Conservation (phyloP, 2,797 vertebrate species). For the Chloroceryle amazona region DNA sequence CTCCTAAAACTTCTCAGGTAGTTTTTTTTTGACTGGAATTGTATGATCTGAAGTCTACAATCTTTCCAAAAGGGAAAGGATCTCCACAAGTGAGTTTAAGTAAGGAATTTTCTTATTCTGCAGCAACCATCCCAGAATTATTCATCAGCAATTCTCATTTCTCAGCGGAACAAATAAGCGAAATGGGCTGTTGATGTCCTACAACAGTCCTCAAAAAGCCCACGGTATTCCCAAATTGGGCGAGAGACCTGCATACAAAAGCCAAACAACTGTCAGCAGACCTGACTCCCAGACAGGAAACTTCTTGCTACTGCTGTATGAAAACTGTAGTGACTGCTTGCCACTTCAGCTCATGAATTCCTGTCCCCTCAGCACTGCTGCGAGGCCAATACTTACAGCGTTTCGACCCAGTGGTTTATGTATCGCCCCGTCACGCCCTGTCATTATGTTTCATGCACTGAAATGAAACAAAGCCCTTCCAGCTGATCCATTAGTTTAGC, state of each 20-base stretch:
- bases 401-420: not conserved
- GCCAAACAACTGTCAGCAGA: not conserved
- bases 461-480: not conserved
- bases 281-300: not conserved
- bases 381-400: not conserved
- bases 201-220: not conserved
- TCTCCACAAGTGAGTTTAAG: not conserved
- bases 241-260: not conserved
- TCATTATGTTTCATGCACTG: not conserved
- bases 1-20: not conserved
- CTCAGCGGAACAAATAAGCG: not conserved
- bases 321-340: not conserved
- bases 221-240: not conserved
- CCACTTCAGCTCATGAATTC: not conserved
- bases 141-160: not conserved
- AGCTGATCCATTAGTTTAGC: not conserved
- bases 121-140: not conserved
- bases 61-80: not conserved
- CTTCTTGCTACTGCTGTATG: not conserved
- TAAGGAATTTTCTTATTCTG: not conserved
- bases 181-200: not conserved
- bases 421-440: not conserved
- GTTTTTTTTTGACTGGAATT: not conserved
- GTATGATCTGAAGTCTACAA: not conserved
- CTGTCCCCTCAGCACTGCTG: not conserved